phyloP scores from a whole-genome alignment of 2,888 invertebrate genomes.

The Cyaniris semiargus region DNA sequence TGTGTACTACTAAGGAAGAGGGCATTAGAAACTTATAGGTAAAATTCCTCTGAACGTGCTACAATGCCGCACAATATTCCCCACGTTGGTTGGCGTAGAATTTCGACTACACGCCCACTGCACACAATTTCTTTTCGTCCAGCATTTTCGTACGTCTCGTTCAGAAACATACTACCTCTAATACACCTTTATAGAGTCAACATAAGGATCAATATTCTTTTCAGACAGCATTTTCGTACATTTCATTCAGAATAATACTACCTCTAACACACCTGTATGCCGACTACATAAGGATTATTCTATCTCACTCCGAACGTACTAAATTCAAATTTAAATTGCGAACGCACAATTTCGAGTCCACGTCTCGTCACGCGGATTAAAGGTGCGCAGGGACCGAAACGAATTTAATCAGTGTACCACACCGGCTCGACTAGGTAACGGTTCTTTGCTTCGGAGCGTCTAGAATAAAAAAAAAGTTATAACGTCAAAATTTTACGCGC shows the following conservation, averaged over 20 bases:
- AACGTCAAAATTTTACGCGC: neutral
- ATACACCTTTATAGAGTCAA: too few relatives aligned
- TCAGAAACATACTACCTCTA: too few relatives aligned
- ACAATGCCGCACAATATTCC: neutral
- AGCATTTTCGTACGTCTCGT: neutral
- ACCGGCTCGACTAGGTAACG: constrained; percentile 20
- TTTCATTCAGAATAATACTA: too few relatives aligned
- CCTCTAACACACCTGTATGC: too few relatives aligned
- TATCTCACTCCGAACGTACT: neutral
- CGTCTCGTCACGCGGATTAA: constrained; percentile 38
- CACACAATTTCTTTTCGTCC: neutral
- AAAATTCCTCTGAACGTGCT: neutral
- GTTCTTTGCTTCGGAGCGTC: neutral
- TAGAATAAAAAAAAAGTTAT: neutral
- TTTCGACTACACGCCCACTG: neutral
- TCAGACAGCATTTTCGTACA: too few relatives aligned
- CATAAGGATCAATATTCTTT: too few relatives aligned
- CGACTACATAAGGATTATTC: neutral
- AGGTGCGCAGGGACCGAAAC: constrained; percentile 36
- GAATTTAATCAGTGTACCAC: constrained; percentile 25
- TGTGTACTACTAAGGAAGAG: too few relatives aligned
- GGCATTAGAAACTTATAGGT: neutral
- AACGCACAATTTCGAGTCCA: constrained; percentile 10
- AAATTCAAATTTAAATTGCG: constrained; percentile 3
- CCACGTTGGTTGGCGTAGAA: neutral